Evolutionary conservation across 1,140 invertebrate species (phyloP), one percentile per base, ranked within the genome.

Genomic region (Belonocnema kinseyi): DNA sequence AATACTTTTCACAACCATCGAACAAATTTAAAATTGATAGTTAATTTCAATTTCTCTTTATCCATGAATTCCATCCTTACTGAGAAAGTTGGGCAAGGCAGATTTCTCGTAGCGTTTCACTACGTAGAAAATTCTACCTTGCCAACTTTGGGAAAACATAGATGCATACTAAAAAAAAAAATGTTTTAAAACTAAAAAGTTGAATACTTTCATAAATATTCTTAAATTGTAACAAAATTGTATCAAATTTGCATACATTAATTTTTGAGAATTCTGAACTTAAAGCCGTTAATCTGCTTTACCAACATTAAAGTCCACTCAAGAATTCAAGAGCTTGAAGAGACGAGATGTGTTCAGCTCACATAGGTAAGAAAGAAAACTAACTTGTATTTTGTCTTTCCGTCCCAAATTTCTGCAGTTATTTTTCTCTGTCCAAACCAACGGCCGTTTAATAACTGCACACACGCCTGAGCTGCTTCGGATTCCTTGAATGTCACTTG

Each of bases 321-420:
- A 61, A 66, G 26, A 40, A 16, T 66, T 40, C 4, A 7, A 6
- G n/a, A 16, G 4, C 11, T 4, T 6, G 2, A 46, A 46, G 40
- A 46, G 10, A 46, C 10, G 40, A 46, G 10, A 46, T 46, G 10
- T 46, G 40, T 46, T 46, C 2, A 1, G 40, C 40, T 46, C 0
- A 13, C 16, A 73, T 53, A 21, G 50, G 19, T 53, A 53, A 52
- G 17, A 21, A 54, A 53, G 21, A 40, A 54, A 74, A 87, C 93
- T 89, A 81, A 94, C 93, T 95, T 97, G 91, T 96, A 99, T 90
- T 98, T 99, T 0, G 97, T 98, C 88, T 95, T 96, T 8, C 99
- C 99, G 93, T 99, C 98, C 97, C 98, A 99, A 77, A 96, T 95
- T 87, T 96, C 95, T 3, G 98, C 98, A 6, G 92, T 94, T 21